Conservation (phyloP, 2,888 invertebrate genomes). For the Coleophora flavipennella region DNA sequence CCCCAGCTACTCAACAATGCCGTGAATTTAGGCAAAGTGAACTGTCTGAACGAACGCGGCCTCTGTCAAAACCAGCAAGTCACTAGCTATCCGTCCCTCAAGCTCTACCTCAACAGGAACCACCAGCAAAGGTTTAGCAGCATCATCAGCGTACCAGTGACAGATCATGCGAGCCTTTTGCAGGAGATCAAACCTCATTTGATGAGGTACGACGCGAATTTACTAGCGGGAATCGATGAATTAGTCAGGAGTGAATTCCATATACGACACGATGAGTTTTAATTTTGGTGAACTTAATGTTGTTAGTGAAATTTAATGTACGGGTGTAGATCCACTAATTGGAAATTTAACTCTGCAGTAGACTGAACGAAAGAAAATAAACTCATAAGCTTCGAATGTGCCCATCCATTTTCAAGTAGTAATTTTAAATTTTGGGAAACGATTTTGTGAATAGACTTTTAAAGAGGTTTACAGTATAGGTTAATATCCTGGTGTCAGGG, state of each 20-base stretch:
- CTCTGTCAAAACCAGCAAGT: slow-evolving; percentile 57
- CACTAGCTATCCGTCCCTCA: slow-evolving; percentile 48
- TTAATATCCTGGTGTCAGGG: too few relatives aligned
- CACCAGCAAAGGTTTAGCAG: slow-evolving; percentile 31
- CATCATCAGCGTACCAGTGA: slow-evolving; percentile 34
- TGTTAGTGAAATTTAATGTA: too few relatives aligned
- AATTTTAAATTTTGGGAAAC: too few relatives aligned
- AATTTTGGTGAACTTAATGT: background rate
- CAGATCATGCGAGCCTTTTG: slow-evolving; percentile 30
- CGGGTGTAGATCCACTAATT: too few relatives aligned
- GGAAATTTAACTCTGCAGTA: too few relatives aligned
- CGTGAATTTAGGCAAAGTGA: slow-evolving; percentile 54
- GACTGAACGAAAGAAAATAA: too few relatives aligned
- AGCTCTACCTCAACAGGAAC: slow-evolving; percentile 41
- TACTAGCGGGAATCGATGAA: slow-evolving; percentile 28
- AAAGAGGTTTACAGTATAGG: too few relatives aligned
- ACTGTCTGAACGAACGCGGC: slow-evolving; percentile 50
- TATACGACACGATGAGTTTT: slow-evolving; percentile 51
- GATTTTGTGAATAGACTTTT: too few relatives aligned
- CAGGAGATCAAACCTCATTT: slow-evolving; percentile 38
- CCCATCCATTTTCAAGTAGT: too few relatives aligned
- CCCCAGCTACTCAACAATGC: slow-evolving; percentile 47
- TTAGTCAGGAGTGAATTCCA: slow-evolving; percentile 23
- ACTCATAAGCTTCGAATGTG: too few relatives aligned
- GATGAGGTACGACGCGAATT: slow-evolving; percentile 28